phyloP scores from a whole-genome alignment of 2,113 vertebrate species.

The Cochlearius cochlearius region DNA sequence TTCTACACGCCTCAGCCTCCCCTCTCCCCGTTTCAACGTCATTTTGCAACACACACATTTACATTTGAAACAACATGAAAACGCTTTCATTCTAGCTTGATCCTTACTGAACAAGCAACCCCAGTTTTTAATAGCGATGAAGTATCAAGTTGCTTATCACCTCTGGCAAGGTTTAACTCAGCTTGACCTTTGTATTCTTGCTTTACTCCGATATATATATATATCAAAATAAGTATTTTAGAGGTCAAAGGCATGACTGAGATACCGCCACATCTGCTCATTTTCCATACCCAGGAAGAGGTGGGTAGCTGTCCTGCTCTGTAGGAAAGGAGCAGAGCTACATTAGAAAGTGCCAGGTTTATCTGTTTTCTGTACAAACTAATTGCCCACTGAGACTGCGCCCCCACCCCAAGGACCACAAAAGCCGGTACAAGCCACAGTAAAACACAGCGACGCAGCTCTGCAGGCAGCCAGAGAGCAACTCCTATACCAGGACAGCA shows the following conservation, averaged over 20 bases:
- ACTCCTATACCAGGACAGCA: not conserved
- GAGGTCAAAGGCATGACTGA: not conserved
- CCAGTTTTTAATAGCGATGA: not conserved
- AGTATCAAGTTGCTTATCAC: not conserved
- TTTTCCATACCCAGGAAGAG: not conserved
- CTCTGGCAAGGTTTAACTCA: not conserved
- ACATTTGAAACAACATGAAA: not conserved
- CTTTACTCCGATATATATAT: not conserved
- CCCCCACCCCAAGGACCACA: not conserved
- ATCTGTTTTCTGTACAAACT: not conserved
- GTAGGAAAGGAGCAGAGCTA: not conserved
- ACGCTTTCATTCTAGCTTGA: not conserved
- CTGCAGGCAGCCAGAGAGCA: not conserved
- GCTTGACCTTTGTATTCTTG: not conserved
- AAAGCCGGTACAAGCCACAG: not conserved
- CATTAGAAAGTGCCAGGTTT: not conserved
- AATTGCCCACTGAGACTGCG: fast-evolving
- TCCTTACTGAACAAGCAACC: not conserved
- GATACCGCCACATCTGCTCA: not conserved
- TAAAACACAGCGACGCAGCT: not conserved
- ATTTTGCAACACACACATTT: not conserved
- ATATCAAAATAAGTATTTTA: no score
- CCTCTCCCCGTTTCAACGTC: not conserved
- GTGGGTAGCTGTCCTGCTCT: not conserved
- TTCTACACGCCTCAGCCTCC: fast-evolving